Percentiles rank a stretch among this genome's conserved stretches.
These are phyloP conservation scores for Merodon equestris DNA, from an alignment of 2,888 invertebrate species.

Conservation along the genomic window DNA sequence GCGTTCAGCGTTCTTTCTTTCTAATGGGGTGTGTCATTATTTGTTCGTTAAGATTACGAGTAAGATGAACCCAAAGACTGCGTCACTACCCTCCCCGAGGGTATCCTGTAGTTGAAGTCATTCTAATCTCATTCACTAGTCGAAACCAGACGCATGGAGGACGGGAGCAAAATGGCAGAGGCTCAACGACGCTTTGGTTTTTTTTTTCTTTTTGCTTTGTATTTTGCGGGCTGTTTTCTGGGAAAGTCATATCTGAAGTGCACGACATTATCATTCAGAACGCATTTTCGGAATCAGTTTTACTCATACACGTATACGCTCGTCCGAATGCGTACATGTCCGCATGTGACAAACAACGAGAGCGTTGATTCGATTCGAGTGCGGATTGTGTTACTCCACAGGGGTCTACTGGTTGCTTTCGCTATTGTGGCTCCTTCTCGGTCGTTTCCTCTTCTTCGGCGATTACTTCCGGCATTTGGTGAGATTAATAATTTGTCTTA, in stretches of 20 bases:
- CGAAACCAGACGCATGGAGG: neutral
- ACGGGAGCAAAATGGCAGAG: too few species aligned
- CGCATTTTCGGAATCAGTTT: conserved; percentile 56
- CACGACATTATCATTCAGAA: conserved; percentile 53
- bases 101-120: conserved; percentile 16
- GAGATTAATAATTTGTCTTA: conserved; percentile 63
- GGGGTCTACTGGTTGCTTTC: neutral
- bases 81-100: neutral
- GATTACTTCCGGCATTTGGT: conserved; percentile 67
- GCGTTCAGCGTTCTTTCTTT: conserved; percentile 6
- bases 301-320: conserved; percentile 25
- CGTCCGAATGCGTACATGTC: conserved; percentile 1
- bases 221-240: conserved; percentile 12
- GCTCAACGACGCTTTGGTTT: too few species aligned
- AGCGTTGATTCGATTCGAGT: conserved; percentile 57
- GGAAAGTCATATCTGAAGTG: conserved; percentile 1
- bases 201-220: conserved; percentile 19
- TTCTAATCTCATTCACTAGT: conserved; percentile 36
- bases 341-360: conserved; percentile 44
- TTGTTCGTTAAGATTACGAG: conserved; percentile 66
- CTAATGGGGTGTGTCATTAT: conserved; percentile 67
- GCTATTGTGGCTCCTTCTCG: too few species aligned
- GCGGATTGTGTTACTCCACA: conserved; percentile 18
- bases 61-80: neutral
- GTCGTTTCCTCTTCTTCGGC: conserved; percentile 53